A percentile compares a stretch with the other conserved stretches of the same genome.
Evolutionary conservation across 37 sponge, comb jelly and placozoan species (phyloP).

Genomic region (Crambe crambe): DNA sequence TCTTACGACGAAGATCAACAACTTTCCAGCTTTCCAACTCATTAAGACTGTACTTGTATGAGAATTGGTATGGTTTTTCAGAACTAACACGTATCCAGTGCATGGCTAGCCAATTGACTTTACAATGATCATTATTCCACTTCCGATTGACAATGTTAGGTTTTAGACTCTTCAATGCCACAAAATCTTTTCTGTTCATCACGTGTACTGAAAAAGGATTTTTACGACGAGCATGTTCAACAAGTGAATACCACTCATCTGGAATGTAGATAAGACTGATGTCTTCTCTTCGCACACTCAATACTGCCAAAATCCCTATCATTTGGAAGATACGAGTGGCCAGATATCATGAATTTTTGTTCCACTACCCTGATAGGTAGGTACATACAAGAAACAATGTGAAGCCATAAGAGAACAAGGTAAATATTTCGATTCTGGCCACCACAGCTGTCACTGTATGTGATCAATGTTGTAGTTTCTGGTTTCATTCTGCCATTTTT

Average conservation of each 20-base stretch:
- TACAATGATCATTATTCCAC: slow-evolving; percentile 9
- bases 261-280: slow-evolving; percentile 26
- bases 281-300: slow-evolving; percentile 16
- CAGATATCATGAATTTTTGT: slow-evolving; percentile 41
- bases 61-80: slow-evolving; percentile 20
- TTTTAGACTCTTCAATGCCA: neutral
- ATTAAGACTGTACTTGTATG: slow-evolving; percentile 21
- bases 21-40: slow-evolving; percentile 29
- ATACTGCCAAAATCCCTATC: slow-evolving; percentile 39
- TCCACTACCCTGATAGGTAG: too few species aligned
- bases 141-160: slow-evolving; percentile 24
- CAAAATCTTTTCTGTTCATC: slow-evolving; percentile 28
- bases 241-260: slow-evolving; percentile 23
- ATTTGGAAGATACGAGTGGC: slow-evolving; percentile 48
- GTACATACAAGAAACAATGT: too few species aligned
- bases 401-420: too few species aligned
- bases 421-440: too few species aligned
- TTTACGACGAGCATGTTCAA: neutral
- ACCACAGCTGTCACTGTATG: too few species aligned
- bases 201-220: slow-evolving; percentile 27
- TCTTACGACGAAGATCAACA: slow-evolving; percentile 13
- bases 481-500: too few species aligned
- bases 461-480: too few species aligned
- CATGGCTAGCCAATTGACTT: slow-evolving; percentile 37
- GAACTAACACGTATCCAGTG: slow-evolving; percentile 22